A percentile compares a stretch with the other conserved stretches of the same genome.
phyloP scores from a whole-genome alignment of 2,888 invertebrate species.

The Drosophila mulleri region DNA sequence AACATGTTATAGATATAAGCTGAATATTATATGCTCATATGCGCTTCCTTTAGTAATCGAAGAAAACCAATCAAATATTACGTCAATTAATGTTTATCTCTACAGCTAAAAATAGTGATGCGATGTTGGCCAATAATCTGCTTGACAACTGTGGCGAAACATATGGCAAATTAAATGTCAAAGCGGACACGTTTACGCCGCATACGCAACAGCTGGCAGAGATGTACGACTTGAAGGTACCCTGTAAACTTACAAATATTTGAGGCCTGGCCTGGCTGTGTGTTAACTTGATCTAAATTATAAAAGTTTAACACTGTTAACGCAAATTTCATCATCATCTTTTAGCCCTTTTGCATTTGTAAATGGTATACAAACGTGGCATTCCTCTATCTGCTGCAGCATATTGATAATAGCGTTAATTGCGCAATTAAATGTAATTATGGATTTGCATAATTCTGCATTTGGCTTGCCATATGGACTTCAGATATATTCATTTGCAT shows the following conservation, averaged over 20 bases:
- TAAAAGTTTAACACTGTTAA: neutral
- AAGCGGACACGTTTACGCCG: conserved; percentile 8
- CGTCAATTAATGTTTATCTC: conserved; percentile 9
- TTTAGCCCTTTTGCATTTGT: neutral
- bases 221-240: neutral
- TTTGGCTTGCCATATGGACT: conserved; percentile 58
- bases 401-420: neutral
- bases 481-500: conserved; percentile 1
- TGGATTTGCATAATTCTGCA: conserved; percentile 1
- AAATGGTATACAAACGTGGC: neutral
- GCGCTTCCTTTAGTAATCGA: neutral
- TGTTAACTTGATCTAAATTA: neutral
- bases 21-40: neutral
- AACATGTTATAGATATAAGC: no score
- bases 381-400: neutral
- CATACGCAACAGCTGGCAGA: conserved; percentile 12
- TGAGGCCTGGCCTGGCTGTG: no score
- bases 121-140: conserved; percentile 12
- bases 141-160: conserved; percentile 38
- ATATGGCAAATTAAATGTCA: conserved; percentile 46
- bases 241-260: neutral
- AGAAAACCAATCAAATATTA: conserved; percentile 6
- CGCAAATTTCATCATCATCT: neutral
- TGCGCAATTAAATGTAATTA: conserved; percentile 3
- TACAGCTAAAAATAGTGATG: conserved; percentile 58